phyloP scores from a whole-genome alignment of 1,140 invertebrate genomes.

The Euborellia annulipes region DNA sequence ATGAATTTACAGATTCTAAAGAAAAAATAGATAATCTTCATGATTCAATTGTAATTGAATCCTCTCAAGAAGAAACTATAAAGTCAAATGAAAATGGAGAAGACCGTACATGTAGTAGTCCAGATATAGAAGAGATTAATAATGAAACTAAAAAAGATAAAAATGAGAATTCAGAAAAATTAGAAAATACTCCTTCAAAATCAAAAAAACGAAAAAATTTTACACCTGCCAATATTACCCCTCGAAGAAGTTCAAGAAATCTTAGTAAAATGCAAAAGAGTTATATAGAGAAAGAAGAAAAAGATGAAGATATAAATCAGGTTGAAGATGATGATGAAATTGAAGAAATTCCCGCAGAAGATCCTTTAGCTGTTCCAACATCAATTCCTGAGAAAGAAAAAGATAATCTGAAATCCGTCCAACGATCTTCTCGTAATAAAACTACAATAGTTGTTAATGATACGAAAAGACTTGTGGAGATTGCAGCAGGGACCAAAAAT shows the following conservation, averaged over 20 bases:
- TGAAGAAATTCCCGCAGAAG: constrained; percentile 45
- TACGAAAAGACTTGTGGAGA: constrained; percentile 53
- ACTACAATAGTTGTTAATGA: constrained; percentile 53
- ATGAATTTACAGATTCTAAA: neutral
- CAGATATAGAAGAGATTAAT: constrained; percentile 3
- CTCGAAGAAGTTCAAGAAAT: constrained; percentile 42
- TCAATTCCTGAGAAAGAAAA: constrained; percentile 24
- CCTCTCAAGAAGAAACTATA: neutral
- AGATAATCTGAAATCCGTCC: constrained; percentile 19
- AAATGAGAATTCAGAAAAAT: constrained; percentile 14
- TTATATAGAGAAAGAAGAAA: constrained; percentile 41
- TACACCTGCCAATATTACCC: constrained; percentile 30
- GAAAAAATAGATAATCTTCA: neutral
- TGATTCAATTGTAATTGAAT: neutral
- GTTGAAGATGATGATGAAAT: constrained; percentile 45
- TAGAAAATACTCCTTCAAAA: constrained; percentile 15
- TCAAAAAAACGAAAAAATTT: constrained; percentile 22
- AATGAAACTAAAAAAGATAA: constrained; percentile 8
- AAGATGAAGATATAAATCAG: constrained; percentile 27
- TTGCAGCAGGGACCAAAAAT: constrained; percentile 38
- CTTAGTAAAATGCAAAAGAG: constrained; percentile 39
- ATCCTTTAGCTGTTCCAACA: constrained; percentile 37
- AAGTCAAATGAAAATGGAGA: neutral
- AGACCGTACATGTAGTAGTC: neutral
- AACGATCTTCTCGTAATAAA: constrained; percentile 28